Conservation (phyloP, 2,113 vertebrate species). For the Thunnus thynnus region DNA sequence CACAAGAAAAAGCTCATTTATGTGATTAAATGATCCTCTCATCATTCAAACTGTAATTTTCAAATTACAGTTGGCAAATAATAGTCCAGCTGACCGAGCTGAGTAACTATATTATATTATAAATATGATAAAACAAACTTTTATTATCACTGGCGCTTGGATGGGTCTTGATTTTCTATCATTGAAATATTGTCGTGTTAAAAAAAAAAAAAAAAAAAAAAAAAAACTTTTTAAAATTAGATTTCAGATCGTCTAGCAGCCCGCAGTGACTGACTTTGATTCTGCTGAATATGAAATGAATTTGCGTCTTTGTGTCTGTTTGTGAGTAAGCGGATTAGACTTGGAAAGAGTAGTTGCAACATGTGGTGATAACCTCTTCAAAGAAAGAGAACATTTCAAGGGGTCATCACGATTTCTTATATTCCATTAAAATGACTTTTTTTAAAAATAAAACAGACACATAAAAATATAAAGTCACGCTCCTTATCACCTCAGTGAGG, state of each 20-base stretch:
- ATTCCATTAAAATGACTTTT: slow-evolving; percentile 11
- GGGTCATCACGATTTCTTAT: slow-evolving; percentile 16
- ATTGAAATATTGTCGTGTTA: neutral
- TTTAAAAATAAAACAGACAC: neutral
- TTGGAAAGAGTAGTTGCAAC: slow-evolving; percentile 19
- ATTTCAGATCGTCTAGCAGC: neutral
- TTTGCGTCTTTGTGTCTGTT: slow-evolving; percentile 23
- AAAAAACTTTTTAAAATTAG: neutral
- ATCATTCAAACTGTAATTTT: slow-evolving; percentile 7
- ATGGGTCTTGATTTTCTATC: neutral
- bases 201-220: neutral
- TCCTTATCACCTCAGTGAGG: neutral
- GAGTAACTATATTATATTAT: too few relatives aligned
- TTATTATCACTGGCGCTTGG: neutral
- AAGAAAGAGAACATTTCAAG: slow-evolving; percentile 14
- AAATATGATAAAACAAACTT: neutral
- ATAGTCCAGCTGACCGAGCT: neutral
- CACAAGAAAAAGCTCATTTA: neutral
- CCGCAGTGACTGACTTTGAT: slow-evolving; percentile 28
- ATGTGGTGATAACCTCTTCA: slow-evolving; percentile 41
- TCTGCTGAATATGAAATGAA: slow-evolving; percentile 40
- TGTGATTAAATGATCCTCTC: neutral
- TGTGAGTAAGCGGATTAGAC: slow-evolving; percentile 30
- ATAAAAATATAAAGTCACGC: neutral
- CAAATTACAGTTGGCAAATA: neutral